Evolutionary conservation across 1,140 invertebrate genomes (phyloP), one percentile per base, ranked within the genome.

Genomic region (Ips nitidus): DNA sequence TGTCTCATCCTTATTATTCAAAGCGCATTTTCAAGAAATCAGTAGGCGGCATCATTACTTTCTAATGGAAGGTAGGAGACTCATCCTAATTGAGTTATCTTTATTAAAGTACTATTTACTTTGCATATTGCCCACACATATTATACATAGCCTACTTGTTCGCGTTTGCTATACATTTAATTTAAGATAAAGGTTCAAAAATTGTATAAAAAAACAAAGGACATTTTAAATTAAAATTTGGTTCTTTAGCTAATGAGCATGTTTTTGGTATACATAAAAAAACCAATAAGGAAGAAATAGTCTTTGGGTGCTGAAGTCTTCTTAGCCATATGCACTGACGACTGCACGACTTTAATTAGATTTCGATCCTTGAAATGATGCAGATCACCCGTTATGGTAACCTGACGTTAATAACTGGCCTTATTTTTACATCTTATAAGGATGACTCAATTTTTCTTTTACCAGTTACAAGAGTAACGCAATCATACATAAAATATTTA

Each of bases 11-110:
- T 64, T 70, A 58, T 70, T 70, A 70, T 70, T 70, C 68, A 70
- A 70, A 70, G 68, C 52, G 61, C 50, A 52, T 71, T 71, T 71
- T 42, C 69, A 62, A 71, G 60, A 61, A 71, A 68, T 58, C 65
- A 63, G 70, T 71, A 66, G 70, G 70, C 66, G 66, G 56, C 43
- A 63, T 63, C 53, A 71, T 58, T 71, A 56, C 70, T 71, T 71
- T 71, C 70, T 71, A 71, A 71, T 71, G 60, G 70, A 65, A 63
- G 66, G 70, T 71, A 71, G 69, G 69, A 71, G 59, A 68, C 69
- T 71, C 69, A 71, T 71, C 70, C 59, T 71, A 71, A 71, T 71
- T 71, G 70, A 68, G 70, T 68, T 71, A 71, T 71, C 70, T 71
- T 71, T 71, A 71, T 71, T 71, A 71, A 71, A 68, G 66, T 63